Evolutionary conservation across 2,888 invertebrate genomes (phyloP).

Genomic region (Pegoplata infirma): DNA sequence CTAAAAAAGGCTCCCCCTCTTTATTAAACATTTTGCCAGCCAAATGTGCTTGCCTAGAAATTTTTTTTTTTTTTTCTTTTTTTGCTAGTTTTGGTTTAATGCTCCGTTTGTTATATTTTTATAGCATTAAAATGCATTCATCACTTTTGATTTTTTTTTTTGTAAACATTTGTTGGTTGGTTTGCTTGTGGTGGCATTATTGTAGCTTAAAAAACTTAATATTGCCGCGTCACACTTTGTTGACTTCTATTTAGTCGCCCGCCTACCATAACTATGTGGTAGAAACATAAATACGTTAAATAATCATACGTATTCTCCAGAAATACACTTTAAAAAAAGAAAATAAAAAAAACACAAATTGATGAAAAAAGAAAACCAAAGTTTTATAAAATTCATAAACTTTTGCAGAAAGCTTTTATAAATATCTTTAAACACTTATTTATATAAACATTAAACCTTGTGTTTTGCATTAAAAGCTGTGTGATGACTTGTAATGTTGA

Average conservation of each 20-base stretch:
- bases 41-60: slow-evolving; percentile 8
- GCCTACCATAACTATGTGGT: slow-evolving; percentile 50
- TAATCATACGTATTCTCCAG: neutral
- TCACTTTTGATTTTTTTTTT: slow-evolving; percentile 57
- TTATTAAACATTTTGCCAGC: neutral
- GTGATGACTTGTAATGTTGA: too few species aligned
- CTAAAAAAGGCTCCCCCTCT: slow-evolving; percentile 15
- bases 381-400: too few species aligned
- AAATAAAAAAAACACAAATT: too few species aligned
- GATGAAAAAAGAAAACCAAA: too few species aligned
- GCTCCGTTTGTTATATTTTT: slow-evolving; percentile 52
- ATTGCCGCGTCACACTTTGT: slow-evolving; percentile 59
- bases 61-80: slow-evolving; percentile 24
- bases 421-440: too few species aligned
- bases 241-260: slow-evolving; percentile 59
- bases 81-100: slow-evolving; percentile 57
- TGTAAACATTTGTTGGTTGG: slow-evolving; percentile 44
- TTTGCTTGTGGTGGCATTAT: slow-evolving; percentile 55
- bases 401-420: too few species aligned
- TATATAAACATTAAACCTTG: too few species aligned
- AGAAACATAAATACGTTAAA: slow-evolving; percentile 34
- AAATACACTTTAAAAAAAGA: too few species aligned
- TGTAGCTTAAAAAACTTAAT: slow-evolving; percentile 50
- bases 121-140: slow-evolving; percentile 59
- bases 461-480: too few species aligned